These are phyloP conservation scores for Chanos chanos DNA, from an alignment of 2,797 vertebrate species.

Conservation along the genomic window DNA sequence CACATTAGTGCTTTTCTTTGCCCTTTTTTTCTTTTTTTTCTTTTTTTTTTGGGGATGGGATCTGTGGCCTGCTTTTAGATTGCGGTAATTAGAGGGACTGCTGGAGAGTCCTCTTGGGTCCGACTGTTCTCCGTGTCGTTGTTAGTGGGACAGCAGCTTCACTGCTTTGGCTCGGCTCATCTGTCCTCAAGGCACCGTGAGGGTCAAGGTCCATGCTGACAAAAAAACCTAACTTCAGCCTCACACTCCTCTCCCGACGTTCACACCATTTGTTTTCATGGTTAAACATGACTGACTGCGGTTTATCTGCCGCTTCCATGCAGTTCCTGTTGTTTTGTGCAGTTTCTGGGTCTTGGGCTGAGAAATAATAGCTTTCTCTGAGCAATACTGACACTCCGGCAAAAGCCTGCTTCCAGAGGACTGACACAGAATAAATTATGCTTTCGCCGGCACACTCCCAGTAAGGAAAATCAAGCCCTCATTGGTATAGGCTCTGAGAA, in stretches of 20 bases:
- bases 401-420: conserved; percentile 17
- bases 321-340: conserved; percentile 13
- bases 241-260: conserved; percentile 35
- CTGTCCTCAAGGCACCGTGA: conserved; percentile 47
- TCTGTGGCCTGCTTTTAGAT: conserved; percentile 47
- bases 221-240: conserved; percentile 51
- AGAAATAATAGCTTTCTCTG: conserved; percentile 23
- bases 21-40: too few relatives aligned
- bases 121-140: conserved; percentile 41
- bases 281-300: conserved; percentile 16
- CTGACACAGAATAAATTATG: conserved; percentile 26
- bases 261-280: conserved; percentile 26
- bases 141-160: conserved; percentile 39
- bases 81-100: conserved; percentile 54
- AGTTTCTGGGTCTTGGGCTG: conserved; percentile 18
- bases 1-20: too few relatives aligned
- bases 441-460: conserved; percentile 30
- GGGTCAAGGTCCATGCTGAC: conserved; percentile 53
- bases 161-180: conserved; percentile 33
- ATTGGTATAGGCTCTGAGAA: conserved; percentile 6
- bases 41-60: conserved; percentile 52
- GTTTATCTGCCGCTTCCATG: conserved; percentile 33
- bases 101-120: conserved; percentile 32
- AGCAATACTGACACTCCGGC: conserved; percentile 29
- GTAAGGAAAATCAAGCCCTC: conserved; percentile 26